A percentile compares a stretch with the other conserved stretches of the same genome.
These are phyloP conservation scores for Tiliacea aurago DNA, from an alignment of 2,888 invertebrate genomes.

Conservation along the genomic window DNA sequence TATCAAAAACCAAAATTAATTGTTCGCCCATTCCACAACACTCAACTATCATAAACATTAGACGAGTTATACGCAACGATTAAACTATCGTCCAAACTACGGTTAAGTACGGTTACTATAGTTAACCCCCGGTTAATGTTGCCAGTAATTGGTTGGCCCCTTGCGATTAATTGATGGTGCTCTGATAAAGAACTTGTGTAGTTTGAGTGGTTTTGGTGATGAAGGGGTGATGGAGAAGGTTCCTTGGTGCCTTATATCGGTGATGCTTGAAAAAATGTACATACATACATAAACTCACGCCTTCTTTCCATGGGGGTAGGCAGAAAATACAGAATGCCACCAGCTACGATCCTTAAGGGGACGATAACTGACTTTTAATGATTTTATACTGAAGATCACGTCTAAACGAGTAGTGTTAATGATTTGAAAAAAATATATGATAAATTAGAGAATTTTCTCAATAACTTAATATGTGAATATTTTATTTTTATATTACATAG, in stretches of 20 bases:
- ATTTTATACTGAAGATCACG: no score
- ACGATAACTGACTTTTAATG: no score
- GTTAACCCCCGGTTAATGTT: slow-evolving; percentile 73
- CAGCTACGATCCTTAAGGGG: no score
- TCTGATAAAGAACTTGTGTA: slow-evolving; percentile 65
- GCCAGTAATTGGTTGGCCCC: slow-evolving; percentile 65
- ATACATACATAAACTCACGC: no score
- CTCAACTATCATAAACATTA: slow-evolving; percentile 72
- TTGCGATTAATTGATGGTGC: slow-evolving; percentile 77
- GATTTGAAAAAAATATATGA: no score
- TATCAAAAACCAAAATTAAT: slow-evolving; percentile 65
- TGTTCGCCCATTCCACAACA: slow-evolving; percentile 55
- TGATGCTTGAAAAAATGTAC: background rate
- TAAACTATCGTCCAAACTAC: slow-evolving; percentile 73
- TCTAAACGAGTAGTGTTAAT: no score
- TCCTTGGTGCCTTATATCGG: background rate
- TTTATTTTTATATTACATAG: no score
- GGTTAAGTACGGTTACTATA: slow-evolving; percentile 71
- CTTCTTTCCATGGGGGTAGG: no score
- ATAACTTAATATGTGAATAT: no score
- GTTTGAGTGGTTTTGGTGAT: slow-evolving; percentile 56
- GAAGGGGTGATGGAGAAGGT: slow-evolving; percentile 12
- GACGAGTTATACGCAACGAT: slow-evolving; percentile 71
- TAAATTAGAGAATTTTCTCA: no score
- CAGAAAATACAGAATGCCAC: no score